Percentiles rank a stretch among this genome's conserved stretches.
Conservation (phyloP, 2,888 invertebrate species). For the Phortica magna region DNA sequence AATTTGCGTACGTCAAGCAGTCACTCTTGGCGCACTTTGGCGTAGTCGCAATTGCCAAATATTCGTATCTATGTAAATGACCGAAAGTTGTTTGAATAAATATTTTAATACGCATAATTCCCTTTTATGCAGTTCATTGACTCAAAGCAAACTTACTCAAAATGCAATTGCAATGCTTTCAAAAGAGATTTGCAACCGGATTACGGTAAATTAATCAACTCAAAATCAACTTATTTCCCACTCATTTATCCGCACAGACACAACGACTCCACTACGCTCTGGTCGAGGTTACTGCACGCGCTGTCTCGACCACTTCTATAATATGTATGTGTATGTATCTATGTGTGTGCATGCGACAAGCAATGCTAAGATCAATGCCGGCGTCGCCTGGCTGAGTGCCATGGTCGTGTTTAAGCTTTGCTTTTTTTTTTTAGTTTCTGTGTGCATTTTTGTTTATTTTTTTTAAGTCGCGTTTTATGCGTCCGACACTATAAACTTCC, state of each 20-base stretch:
- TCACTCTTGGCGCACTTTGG: too few relatives aligned
- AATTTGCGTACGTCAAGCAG: not conserved
- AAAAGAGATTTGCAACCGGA: constrained; percentile 38
- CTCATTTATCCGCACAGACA: constrained; percentile 52
- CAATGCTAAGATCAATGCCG: constrained; percentile 72
- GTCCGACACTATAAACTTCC: not conserved
- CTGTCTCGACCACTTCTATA: not conserved
- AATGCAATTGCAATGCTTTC: constrained; percentile 38
- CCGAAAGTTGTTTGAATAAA: not conserved
- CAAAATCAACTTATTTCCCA: constrained; percentile 56
- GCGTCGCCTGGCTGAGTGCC: constrained; percentile 45
- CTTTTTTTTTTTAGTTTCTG: not conserved
- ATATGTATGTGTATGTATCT: too few relatives aligned
- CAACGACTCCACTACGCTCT: constrained; percentile 44
- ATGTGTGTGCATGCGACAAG: constrained; percentile 1
- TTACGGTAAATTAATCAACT: constrained; percentile 37
- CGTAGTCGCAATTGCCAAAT: not conserved
- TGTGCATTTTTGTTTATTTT: not conserved
- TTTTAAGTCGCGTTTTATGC: not conserved
- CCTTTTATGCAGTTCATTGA: constrained; percentile 12
- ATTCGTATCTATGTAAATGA: not conserved
- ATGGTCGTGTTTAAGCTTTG: constrained; percentile 33
- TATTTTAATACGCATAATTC: constrained; percentile 6
- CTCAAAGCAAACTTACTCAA: constrained; percentile 3
- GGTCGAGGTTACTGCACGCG: not conserved